phyloP scores from a whole-genome alignment of 2,113 vertebrate species.

The Noturus placidus region DNA sequence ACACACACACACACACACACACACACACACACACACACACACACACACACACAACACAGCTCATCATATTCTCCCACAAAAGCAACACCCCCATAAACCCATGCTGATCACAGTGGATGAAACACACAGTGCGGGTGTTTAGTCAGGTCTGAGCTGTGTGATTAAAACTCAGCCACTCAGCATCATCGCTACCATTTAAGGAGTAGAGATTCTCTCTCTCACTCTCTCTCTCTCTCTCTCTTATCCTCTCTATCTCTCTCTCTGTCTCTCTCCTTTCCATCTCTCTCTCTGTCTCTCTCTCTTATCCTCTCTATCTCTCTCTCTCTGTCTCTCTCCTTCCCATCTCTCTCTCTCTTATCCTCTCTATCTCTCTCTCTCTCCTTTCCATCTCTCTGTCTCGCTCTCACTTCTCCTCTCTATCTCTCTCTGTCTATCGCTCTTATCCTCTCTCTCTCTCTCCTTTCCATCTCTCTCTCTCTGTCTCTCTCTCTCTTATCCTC shows the following conservation, averaged over 20 bases:
- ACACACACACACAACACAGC: not conserved
- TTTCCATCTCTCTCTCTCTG: not conserved
- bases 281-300: not conserved
- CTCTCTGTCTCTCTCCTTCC: not conserved
- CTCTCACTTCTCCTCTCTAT: not conserved
- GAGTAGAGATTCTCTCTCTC: constrained; percentile 7
- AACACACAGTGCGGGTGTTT: not conserved
- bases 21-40: too few species aligned
- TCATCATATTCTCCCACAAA: not conserved
- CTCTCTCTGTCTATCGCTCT: too few species aligned
- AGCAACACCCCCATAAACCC: not conserved
- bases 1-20: too few species aligned
- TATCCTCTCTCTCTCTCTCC: not conserved
- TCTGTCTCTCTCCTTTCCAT: not conserved
- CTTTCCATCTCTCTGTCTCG: not conserved
- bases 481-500: not conserved
- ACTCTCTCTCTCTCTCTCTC: not conserved
- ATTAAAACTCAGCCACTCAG: not conserved
- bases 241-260: not conserved
- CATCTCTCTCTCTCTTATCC: too few species aligned
- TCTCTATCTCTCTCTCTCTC: not conserved
- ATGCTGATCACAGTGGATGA: not conserved
- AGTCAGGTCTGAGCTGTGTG: not conserved
- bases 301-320: not conserved
- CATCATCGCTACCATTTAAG: constrained; percentile 14